These are phyloP conservation scores for Oscheius onirici DNA, from an alignment of 2,888 invertebrate genomes.

Conservation along the genomic window DNA sequence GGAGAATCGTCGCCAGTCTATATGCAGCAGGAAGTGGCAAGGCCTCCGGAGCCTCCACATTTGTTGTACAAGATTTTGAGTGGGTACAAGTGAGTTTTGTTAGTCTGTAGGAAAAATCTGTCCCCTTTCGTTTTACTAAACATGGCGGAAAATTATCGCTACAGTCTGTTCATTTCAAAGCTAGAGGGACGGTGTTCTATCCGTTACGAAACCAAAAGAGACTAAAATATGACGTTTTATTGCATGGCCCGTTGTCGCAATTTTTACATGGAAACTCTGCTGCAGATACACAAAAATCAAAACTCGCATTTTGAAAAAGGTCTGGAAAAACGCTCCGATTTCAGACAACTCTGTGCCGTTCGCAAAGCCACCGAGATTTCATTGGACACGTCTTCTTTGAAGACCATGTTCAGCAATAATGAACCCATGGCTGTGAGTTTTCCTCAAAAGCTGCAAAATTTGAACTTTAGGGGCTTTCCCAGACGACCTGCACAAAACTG, in stretches of 20 bases:
- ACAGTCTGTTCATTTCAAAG: too few species aligned
- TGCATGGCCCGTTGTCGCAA: too few species aligned
- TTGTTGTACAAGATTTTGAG: conserved; percentile 20
- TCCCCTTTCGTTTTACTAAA: too few species aligned
- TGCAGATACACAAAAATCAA: neutral
- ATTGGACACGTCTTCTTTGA: conserved; percentile 35
- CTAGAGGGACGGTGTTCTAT: too few species aligned
- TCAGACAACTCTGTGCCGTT: conserved; percentile 38
- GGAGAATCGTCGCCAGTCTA: neutral
- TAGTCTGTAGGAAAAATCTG: too few species aligned
- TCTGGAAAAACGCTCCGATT: neutral
- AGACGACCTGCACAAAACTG: conserved; percentile 15
- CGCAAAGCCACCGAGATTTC: conserved; percentile 41
- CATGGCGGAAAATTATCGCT: too few species aligned
- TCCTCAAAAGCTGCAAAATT: neutral
- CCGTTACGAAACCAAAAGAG: too few species aligned
- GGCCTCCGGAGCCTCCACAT: neutral
- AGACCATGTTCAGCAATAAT: conserved; percentile 34
- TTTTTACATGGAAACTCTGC: neutral
- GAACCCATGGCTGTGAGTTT: conserved; percentile 20
- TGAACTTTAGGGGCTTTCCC: conserved; percentile 17
- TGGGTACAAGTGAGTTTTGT: conserved; percentile 21
- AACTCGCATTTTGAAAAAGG: neutral
- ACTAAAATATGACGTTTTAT: too few species aligned
- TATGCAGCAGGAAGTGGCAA: neutral